These are phyloP conservation scores for Melanotaenia trifasciata DNA, from an alignment of 2,797 vertebrate species.

Conservation along the genomic window DNA sequence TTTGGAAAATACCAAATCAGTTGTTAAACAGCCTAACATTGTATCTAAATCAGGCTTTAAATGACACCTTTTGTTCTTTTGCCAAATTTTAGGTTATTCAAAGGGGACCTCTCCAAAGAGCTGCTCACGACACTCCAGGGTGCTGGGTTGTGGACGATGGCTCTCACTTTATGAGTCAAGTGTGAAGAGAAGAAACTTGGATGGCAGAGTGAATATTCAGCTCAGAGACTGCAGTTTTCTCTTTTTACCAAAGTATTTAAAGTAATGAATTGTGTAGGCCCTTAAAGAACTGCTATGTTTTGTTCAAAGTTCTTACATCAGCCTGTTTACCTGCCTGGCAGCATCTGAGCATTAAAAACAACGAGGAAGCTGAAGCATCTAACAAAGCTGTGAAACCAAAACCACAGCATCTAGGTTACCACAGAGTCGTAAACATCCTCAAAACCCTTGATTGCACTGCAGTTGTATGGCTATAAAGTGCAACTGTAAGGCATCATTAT, in stretches of 20 bases:
- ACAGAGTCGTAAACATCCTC: conserved; percentile 10
- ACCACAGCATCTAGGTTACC: neutral
- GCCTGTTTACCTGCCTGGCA: conserved; percentile 10
- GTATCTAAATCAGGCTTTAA: neutral
- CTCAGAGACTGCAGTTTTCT: conserved; percentile 25
- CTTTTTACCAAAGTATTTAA: neutral
- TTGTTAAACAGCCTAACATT: neutral
- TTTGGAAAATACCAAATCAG: neutral
- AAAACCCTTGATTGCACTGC: conserved; percentile 5
- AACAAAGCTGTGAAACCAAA: neutral
- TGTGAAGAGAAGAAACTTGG: conserved; percentile 67
- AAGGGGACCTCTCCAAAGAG: conserved; percentile 76
- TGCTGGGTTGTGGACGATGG: conserved; percentile 86
- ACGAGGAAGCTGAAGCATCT: conserved; percentile 3
- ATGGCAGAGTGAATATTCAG: conserved; percentile 20
- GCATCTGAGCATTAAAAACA: neutral
- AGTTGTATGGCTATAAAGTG: conserved; percentile 3
- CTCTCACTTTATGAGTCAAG: conserved; percentile 87
- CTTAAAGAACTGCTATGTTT: neutral
- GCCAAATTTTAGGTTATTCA: conserved; percentile 76
- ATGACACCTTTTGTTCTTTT: conserved; percentile 10
- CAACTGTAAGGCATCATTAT: conserved; percentile 8
- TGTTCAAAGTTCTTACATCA: neutral
- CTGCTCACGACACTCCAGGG: conserved; percentile 77
- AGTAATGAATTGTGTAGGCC: neutral